Conservation (phyloP, 2,888 invertebrate genomes). For the Cristatella mucedo region DNA sequence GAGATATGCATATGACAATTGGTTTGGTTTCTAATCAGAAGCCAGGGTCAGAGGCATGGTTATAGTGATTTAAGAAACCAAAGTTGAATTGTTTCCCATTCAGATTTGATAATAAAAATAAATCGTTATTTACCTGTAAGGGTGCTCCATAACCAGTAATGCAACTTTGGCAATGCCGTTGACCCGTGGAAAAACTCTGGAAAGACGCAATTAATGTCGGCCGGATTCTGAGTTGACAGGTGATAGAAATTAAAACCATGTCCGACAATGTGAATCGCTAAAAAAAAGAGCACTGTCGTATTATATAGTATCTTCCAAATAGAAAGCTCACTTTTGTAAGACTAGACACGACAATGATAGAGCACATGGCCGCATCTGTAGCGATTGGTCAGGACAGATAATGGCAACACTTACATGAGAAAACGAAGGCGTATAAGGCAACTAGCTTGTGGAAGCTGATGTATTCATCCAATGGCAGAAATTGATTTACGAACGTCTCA, state of each 20-base stretch:
- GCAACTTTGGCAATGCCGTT: slow-evolving; percentile 47
- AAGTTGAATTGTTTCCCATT: no score
- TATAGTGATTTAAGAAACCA: no score
- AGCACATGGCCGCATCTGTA: no score
- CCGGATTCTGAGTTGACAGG: slow-evolving; percentile 46
- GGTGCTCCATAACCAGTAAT: slow-evolving; percentile 48
- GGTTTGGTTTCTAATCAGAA: no score
- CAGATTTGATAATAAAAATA: no score
- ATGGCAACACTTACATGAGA: slow-evolving; percentile 41
- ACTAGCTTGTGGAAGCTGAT: slow-evolving; percentile 46
- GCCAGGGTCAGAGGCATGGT: no score
- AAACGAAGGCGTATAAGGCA: slow-evolving; percentile 42
- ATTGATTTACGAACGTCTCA: slow-evolving; percentile 42
- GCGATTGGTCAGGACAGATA: neutral
- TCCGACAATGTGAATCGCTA: slow-evolving; percentile 44
- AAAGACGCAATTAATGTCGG: slow-evolving; percentile 45
- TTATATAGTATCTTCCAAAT: no score
- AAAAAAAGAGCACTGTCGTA: no score
- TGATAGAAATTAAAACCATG: slow-evolving; percentile 48
- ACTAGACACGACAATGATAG: no score
- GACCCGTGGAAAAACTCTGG: slow-evolving; percentile 45
- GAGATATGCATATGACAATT: no score
- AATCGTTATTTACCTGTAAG: slow-evolving; percentile 42
- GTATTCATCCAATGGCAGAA: slow-evolving; percentile 45
- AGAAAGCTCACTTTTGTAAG: no score